Base-by-base conservation (phyloP, 2,113 vertebrate genomes). In the Pachyramphus minor region DNA sequence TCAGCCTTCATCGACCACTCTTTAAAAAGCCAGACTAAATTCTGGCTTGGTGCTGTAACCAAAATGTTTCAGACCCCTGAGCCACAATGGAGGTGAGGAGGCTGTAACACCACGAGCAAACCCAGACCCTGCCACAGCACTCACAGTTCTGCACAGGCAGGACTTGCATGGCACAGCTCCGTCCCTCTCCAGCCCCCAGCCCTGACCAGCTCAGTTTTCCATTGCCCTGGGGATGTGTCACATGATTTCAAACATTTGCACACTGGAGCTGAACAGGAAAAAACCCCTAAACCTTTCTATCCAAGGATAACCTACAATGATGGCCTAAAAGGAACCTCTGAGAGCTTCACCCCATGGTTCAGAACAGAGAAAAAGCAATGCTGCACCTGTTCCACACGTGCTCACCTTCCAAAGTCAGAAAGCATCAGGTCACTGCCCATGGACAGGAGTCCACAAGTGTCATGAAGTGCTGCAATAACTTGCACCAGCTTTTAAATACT, bases 21-120 rank as follows among this genome's bases (percentile, higher is more conserved):
- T 55, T 42, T 37, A 44, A n/a, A 89, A 63, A 81, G 27, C 39
- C 41, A 5, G 12, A n/a, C 25, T 69, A 1, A 31, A 68, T 25
- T 58, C 59, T 8, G 28, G 41, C 45, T 18, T 5, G 12, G n/a
- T 24, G 67, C 39, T 45, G n/a, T 27, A 72, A 49, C 33, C 0
- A 1, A 35, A 78, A 69, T 0, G 2, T n/a, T 78, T 84, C 11
- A 39, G 44, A 39, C 20, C 55, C 50, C 17, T 1, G 33, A 62
- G 35, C 20, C 42, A 47, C 0, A 0, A 37, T 10, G 41, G 81
- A 83, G 35, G 28, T 7, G 33, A 94, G 41, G 30, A 18, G n/a
- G 67, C 33, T 76, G 52, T 11, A 27, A 39, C 12, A 2, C 56
- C 35, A 74, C 30, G 33, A 20, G 42, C 63, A 45, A 35, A 20